Conservation (phyloP, 2,113 vertebrate species). For the Psephotus haematonotus region DNA sequence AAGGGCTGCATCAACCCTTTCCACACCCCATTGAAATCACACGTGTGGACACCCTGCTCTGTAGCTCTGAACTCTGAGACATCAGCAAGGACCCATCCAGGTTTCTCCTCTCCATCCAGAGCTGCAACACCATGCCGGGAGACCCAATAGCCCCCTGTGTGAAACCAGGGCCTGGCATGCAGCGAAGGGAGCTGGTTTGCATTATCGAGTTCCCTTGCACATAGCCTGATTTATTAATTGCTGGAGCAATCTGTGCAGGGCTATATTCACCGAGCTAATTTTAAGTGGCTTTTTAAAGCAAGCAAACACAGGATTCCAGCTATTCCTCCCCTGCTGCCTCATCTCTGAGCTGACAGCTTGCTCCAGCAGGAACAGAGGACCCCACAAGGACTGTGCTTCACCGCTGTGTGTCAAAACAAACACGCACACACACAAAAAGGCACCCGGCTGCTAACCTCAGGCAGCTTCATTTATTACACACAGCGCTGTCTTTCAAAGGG, state of each 20-base stretch:
- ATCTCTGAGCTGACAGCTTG: conserved; percentile 4
- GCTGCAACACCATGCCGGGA: background rate
- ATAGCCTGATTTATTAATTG: conserved; percentile 12
- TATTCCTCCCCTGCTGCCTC: conserved; percentile 3
- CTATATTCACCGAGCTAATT: background rate
- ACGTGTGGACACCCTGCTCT: background rate
- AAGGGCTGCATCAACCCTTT: background rate
- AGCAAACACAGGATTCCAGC: conserved; percentile 24
- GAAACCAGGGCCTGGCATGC: background rate
- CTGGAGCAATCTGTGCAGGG: background rate
- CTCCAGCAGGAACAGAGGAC: background rate
- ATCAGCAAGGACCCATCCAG: background rate
- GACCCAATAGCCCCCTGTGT: background rate
- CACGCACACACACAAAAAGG: background rate
- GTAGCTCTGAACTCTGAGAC: background rate
- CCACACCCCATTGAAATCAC: background rate
- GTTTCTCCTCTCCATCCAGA: background rate
- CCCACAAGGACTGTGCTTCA: background rate
- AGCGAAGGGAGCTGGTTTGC: background rate
- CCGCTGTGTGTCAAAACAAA: background rate
- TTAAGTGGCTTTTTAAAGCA: conserved; percentile 53
- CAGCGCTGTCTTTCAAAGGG: background rate
- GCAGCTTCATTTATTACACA: background rate
- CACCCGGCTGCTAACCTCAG: background rate
- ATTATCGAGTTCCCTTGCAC: background rate